These are phyloP conservation scores for Laupala kohalensis DNA, from an alignment of 1,140 invertebrate genomes.

Conservation along the genomic window DNA sequence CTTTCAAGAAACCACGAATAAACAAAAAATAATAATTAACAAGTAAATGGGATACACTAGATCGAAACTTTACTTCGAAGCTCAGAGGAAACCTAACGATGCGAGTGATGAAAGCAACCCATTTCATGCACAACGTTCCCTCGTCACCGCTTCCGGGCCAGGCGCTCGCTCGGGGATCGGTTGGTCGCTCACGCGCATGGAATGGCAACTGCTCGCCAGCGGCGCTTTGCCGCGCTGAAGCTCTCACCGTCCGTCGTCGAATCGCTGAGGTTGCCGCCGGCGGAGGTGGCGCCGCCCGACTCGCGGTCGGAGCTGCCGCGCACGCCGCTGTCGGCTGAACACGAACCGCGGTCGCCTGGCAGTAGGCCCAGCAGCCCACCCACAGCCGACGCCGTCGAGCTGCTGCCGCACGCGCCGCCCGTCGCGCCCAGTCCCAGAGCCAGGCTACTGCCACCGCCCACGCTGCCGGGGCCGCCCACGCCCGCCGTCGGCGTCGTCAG, in stretches of 20 bases:
- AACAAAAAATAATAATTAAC: too few species aligned
- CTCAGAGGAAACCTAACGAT: too few species aligned
- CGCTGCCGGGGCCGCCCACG: neutral
- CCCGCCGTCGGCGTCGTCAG: constrained; percentile 12
- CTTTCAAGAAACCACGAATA: too few species aligned
- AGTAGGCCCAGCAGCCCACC: constrained; percentile 29
- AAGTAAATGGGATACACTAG: too few species aligned
- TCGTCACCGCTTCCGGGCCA: too few species aligned
- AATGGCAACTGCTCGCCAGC: too few species aligned
- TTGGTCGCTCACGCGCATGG: too few species aligned
- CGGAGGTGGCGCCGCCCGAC: constrained; percentile 49
- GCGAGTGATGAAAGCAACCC: too few species aligned
- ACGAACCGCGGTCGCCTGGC: constrained; percentile 61
- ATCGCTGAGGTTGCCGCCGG: constrained; percentile 60
- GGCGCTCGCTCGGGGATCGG: too few species aligned
- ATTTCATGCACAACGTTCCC: too few species aligned
- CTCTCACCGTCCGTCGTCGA: constrained; percentile 55
- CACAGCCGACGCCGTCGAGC: neutral
- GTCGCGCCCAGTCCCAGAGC: neutral
- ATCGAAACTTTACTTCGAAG: too few species aligned
- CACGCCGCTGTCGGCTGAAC: constrained; percentile 75
- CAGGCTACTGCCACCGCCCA: neutral
- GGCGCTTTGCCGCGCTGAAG: too few species aligned
- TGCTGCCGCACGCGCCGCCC: constrained; percentile 12
- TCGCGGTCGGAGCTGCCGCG: constrained; percentile 68